phyloP scores from a whole-genome alignment of 2,888 invertebrate genomes.

The Iphiclides podalirius region DNA sequence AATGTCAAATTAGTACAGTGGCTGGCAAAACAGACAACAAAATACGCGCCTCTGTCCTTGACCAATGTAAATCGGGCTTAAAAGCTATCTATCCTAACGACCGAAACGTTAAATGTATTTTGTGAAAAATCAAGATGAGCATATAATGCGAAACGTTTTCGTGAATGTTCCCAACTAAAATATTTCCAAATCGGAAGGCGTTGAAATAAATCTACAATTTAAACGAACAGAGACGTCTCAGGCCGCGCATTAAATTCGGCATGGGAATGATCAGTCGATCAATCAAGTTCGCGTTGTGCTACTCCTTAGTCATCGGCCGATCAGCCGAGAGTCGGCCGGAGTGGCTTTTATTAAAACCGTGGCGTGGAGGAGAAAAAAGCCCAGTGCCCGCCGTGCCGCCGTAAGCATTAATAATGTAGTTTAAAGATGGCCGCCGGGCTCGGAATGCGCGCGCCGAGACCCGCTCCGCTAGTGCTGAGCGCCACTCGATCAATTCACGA shows the following conservation, averaged over 20 bases:
- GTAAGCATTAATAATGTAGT: constrained; percentile 76
- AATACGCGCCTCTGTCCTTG: too few species aligned
- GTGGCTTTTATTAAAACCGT: constrained; percentile 62
- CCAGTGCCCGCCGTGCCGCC: constrained; percentile 54
- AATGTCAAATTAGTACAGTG: too few species aligned
- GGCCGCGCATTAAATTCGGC: too few species aligned
- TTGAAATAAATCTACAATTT: not conserved
- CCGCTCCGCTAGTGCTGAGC: constrained; percentile 48
- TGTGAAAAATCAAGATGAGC: too few species aligned
- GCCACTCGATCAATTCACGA: constrained; percentile 31
- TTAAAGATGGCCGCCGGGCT: constrained; percentile 68
- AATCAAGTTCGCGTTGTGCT: constrained; percentile 19
- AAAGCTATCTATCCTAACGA: too few species aligned
- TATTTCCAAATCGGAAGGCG: too few species aligned
- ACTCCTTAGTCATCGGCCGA: too few species aligned
- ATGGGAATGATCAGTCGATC: constrained; percentile 2
- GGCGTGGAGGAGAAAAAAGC: constrained; percentile 49
- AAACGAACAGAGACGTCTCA: not conserved
- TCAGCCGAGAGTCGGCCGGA: constrained; percentile 12
- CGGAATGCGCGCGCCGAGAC: constrained; percentile 63
- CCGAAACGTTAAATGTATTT: too few species aligned
- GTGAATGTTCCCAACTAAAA: too few species aligned
- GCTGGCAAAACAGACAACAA: too few species aligned
- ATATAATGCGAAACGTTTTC: too few species aligned
- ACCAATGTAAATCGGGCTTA: too few species aligned